These are phyloP conservation scores for Euzetes globulus DNA, from an alignment of 2,888 invertebrate species.

Conservation along the genomic window DNA sequence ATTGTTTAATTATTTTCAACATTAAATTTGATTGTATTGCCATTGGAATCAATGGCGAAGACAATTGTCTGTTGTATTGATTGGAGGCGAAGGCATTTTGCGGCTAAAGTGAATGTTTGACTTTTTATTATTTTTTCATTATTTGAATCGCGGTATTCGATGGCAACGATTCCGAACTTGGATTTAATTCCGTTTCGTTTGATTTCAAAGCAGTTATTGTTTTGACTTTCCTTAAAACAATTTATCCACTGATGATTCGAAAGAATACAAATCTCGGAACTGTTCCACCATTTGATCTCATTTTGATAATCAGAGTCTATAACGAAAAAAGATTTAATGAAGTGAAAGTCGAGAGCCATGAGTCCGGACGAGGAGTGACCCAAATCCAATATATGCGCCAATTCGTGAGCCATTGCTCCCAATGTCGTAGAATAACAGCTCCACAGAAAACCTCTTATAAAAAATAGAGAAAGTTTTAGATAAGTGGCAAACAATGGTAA, in stretches of 20 bases:
- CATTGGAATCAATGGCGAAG: conserved; percentile 11
- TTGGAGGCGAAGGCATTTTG: conserved; percentile 1
- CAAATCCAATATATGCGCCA: conserved; percentile 87
- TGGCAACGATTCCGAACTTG: conserved; percentile 9
- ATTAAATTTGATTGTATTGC: conserved; percentile 15
- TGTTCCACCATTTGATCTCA: conserved; percentile 30
- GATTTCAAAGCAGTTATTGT: neutral
- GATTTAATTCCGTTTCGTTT: neutral
- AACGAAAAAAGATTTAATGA: conserved; percentile 66
- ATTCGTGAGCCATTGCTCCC: conserved; percentile 84
- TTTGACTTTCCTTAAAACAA: neutral
- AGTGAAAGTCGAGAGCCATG: conserved; percentile 85
- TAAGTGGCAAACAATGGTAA: neutral
- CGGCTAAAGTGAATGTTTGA: neutral
- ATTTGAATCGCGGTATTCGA: conserved; percentile 15
- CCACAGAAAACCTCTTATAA: conserved; percentile 64
- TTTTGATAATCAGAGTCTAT: neutral
- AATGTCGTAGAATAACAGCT: conserved; percentile 83
- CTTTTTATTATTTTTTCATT: neutral
- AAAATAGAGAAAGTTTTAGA: conserved; percentile 9
- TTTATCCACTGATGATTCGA: conserved; percentile 32
- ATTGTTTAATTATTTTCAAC: too few relatives aligned
- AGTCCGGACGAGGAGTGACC: conserved; percentile 84
- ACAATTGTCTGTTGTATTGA: neutral
- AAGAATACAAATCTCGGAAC: conserved; percentile 17